These are phyloP conservation scores for Actenoides lindsayi DNA, from an alignment of 2,113 vertebrate genomes.

Conservation along the genomic window DNA sequence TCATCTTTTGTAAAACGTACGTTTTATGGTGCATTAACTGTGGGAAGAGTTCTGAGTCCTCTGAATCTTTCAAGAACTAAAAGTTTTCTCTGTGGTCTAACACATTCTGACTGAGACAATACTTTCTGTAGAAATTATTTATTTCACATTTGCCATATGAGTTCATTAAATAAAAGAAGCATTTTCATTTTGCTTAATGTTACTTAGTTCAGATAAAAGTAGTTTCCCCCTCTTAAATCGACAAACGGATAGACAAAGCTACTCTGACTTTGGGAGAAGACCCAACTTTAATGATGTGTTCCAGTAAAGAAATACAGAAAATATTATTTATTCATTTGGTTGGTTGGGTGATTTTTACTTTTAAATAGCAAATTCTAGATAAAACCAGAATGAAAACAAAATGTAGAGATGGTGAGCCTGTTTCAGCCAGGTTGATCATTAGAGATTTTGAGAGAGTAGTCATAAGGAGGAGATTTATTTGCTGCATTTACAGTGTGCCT, in stretches of 20 bases:
- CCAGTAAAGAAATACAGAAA: not conserved
- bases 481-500: not conserved
- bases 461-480: not conserved
- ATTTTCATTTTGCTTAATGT: not conserved
- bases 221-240: not conserved
- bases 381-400: not conserved
- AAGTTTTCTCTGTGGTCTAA: not conserved
- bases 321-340: not conserved
- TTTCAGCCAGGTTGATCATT: not conserved
- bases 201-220: not conserved
- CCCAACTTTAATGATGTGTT: not conserved
- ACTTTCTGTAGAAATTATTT: not conserved
- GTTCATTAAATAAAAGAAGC: not conserved
- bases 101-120: not conserved
- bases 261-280: not conserved
- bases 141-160: not conserved
- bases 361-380: not conserved
- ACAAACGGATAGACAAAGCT: not conserved
- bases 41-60: not conserved
- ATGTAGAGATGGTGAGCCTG: not conserved
- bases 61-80: not conserved
- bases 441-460: not conserved
- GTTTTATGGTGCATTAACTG: not conserved
- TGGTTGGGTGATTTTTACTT: not conserved
- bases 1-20: fast-evolving